Percentiles rank a stretch among this genome's conserved stretches.
Conservation (phyloP, 2,797 vertebrate genomes). For the Lutjanus argentimaculatus region DNA sequence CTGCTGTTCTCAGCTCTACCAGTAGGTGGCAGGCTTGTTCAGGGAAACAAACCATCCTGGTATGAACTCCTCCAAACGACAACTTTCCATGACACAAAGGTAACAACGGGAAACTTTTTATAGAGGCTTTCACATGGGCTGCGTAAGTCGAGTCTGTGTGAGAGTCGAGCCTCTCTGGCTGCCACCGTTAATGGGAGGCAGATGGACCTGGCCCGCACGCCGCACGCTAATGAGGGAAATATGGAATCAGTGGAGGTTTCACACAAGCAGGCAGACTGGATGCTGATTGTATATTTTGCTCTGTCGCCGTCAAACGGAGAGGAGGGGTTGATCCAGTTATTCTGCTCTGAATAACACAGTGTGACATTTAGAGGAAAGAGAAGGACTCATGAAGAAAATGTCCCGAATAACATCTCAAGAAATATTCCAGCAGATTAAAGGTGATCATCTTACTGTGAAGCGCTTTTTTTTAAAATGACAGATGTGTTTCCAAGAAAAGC, state of each 20-base stretch:
- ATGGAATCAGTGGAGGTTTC: slow-evolving; percentile 65
- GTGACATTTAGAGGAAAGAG: not conserved
- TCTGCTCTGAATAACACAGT: slow-evolving; percentile 23
- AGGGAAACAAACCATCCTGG: slow-evolving; percentile 31
- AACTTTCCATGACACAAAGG: slow-evolving; percentile 73
- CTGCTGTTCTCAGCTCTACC: slow-evolving; percentile 35
- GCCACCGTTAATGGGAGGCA: slow-evolving; percentile 73
- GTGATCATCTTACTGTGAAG: not conserved
- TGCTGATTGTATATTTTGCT: slow-evolving; percentile 55
- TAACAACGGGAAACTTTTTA: slow-evolving; percentile 70
- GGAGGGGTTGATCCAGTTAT: not conserved
- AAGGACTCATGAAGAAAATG: not conserved
- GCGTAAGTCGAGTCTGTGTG: slow-evolving; percentile 39
- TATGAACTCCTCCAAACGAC: not conserved
- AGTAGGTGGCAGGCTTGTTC: slow-evolving; percentile 73
- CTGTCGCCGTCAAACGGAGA: slow-evolving; percentile 39
- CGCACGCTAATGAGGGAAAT: slow-evolving; percentile 63
- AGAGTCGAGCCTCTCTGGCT: slow-evolving; percentile 58
- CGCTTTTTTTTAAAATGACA: no score
- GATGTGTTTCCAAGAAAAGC: slow-evolving; percentile 3
- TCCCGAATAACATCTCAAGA: not conserved
- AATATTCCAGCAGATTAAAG: not conserved
- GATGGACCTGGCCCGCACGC: slow-evolving; percentile 60
- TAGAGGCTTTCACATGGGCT: slow-evolving; percentile 61
- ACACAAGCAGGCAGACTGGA: slow-evolving; percentile 51